Evolutionary conservation across 2,888 invertebrate genomes (phyloP).

Genomic region (Eristalis intricaria): DNA sequence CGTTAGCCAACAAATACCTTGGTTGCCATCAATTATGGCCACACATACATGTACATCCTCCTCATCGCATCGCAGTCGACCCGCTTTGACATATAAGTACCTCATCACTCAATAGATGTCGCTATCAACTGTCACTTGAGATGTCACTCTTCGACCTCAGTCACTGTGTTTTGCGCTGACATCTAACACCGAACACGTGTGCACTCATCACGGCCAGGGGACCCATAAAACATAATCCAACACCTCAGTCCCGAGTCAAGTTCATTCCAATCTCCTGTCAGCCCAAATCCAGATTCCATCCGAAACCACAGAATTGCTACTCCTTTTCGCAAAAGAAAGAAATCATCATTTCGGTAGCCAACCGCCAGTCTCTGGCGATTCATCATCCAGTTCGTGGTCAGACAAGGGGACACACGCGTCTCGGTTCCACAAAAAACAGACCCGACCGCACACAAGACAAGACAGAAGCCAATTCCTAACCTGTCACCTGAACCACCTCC

Average conservation of each 20-base stretch:
- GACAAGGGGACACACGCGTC: neutral
- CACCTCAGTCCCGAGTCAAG: neutral
- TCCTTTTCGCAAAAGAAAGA: neutral
- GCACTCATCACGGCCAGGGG: neutral
- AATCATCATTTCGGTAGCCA: slow-evolving; percentile 62
- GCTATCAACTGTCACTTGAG: neutral
- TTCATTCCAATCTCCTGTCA: neutral
- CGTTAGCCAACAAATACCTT: too few relatives aligned
- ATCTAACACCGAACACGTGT: neutral
- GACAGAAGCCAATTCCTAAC: neutral
- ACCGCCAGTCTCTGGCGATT: slow-evolving; percentile 20
- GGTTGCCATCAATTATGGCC: neutral
- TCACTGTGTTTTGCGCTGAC: neutral
- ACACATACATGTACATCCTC: neutral
- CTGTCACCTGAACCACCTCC: neutral
- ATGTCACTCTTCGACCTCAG: neutral
- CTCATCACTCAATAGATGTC: neutral
- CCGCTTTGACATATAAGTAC: neutral
- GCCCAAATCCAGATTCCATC: neutral
- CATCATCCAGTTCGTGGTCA: slow-evolving; percentile 32
- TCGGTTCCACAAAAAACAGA: neutral
- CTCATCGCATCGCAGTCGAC: neutral
- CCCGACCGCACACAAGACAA: neutral
- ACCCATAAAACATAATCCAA: neutral
- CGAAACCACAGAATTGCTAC: slow-evolving; percentile 58